These are phyloP conservation scores for Sphaerophoria taeniata DNA, from an alignment of 2,888 invertebrate genomes.

Conservation along the genomic window DNA sequence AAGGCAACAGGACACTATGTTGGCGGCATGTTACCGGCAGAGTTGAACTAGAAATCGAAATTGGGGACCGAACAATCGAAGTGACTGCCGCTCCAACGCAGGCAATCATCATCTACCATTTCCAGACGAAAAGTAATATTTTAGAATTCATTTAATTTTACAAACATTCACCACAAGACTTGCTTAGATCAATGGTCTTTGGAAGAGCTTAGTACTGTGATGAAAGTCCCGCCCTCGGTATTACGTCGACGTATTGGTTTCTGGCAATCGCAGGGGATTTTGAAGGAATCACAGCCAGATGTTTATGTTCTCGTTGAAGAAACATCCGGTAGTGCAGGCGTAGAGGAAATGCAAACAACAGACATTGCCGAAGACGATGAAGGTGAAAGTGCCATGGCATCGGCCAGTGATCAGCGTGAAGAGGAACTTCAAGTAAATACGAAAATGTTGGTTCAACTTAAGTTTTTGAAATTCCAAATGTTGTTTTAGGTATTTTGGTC, in stretches of 20 bases:
- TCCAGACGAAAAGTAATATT: constrained; percentile 90
- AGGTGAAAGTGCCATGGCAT: constrained; percentile 96
- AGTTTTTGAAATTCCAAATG: not conserved
- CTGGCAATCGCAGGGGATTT: constrained; percentile 96
- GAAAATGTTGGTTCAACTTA: not conserved
- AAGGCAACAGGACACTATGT: constrained; percentile 94
- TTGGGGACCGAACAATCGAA: constrained; percentile 90
- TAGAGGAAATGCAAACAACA: constrained; percentile 84
- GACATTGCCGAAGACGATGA: constrained; percentile 94
- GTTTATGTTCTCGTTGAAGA: constrained; percentile 89
- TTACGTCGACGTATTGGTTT: constrained; percentile 94
- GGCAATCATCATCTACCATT: constrained; percentile 96
- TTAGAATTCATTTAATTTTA: constrained; percentile 64
- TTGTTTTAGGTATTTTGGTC: constrained; percentile 90
- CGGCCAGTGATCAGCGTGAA: constrained; percentile 96
- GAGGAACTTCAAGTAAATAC: constrained; percentile 91
- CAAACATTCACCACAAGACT: constrained; percentile 38
- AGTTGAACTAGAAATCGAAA: constrained; percentile 94
- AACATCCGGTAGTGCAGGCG: constrained; percentile 83
- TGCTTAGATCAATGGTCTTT: constrained; percentile 90
- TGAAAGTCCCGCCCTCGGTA: constrained; percentile 94
- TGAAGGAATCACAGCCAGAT: constrained; percentile 90
- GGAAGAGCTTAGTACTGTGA: constrained; percentile 92
- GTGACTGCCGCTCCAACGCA: constrained; percentile 96
- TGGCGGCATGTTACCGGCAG: constrained; percentile 98